Conservation (phyloP, 2,113 vertebrate genomes). For the Nothobranchius furzeri region DNA sequence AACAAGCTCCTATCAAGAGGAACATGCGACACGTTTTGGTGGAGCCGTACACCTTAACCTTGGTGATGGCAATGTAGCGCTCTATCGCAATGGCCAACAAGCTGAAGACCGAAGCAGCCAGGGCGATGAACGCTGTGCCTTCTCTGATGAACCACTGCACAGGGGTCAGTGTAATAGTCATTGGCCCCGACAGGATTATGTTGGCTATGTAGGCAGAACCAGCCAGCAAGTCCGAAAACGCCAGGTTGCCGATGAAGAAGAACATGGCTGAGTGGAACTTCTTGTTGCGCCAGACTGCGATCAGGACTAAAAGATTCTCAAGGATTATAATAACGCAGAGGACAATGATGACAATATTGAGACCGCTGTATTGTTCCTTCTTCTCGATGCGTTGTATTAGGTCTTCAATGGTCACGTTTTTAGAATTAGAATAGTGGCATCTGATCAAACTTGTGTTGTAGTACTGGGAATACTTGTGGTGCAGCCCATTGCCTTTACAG, state of each 20-base stretch:
- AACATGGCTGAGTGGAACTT: conserved; percentile 97
- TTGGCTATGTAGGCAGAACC: conserved; percentile 92
- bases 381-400: not conserved
- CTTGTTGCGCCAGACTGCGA: conserved; percentile 89
- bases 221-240: conserved; percentile 90
- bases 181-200: conserved; percentile 84
- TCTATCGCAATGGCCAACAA: conserved; percentile 95
- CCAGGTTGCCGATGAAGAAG: conserved; percentile 95
- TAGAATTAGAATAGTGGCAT: conserved; percentile 86
- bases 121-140: conserved; percentile 90
- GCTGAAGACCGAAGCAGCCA: conserved; percentile 94
- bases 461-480: conserved; percentile 87
- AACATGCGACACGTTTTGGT: conserved; percentile 91
- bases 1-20: conserved; percentile 92
- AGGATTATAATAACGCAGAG: conserved; percentile 90
- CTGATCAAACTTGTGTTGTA: conserved; percentile 82
- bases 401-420: conserved; percentile 63
- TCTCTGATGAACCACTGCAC: conserved; percentile 94
- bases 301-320: conserved; percentile 92
- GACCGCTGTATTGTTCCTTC: conserved; percentile 30
- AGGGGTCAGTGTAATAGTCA: conserved; percentile 83
- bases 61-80: conserved; percentile 90
- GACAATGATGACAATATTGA: conserved; percentile 81
- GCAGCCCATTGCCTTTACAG: conserved; percentile 49
- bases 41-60: conserved; percentile 89